Base-by-base conservation (phyloP, 2,797 vertebrate species). In the Poeciliopsis gracilis region DNA sequence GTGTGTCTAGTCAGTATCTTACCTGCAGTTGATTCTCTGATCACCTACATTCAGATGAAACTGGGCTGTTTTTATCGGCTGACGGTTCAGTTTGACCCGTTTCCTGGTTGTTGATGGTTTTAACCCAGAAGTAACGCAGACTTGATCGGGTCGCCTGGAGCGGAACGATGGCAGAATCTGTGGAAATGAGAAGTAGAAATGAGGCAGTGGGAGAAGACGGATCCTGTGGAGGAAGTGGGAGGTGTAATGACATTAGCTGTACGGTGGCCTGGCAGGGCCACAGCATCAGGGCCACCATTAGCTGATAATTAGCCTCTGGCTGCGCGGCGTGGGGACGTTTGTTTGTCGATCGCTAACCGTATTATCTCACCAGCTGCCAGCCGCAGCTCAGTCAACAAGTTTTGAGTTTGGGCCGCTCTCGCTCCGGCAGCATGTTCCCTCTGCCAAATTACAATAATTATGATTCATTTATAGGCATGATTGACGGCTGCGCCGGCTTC, bases 391-490 rank as follows among this genome's bases (percentile, higher is more conserved):
- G 86, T 89, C 91, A 90, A 90, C 81, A 72, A 84, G 80, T 82
- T 86, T 85, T 77, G 81, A 83, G 87, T 84, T 89, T 76, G 81
- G 83, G 85, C 80, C 16, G 5, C 83, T 38, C 25, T 86, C 86
- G 63, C 84, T 16, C 66, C 1, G 87, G 77, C 87, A 82, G 82
- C 13, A 61, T 81, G 89, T 84, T 90, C 84, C 81, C 70, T 30
- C 82, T 36, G 72, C 85, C 84, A 90, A 85, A 92, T 94, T 88
- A 92, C 86, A 85, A 84, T 92, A 90, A 93, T 94, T 93, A 93
- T 80, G 88, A 86, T 89, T 91, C 91, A 87, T 90, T 91, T 90
- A 87, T 87, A 91, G 89, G 78, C 0, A 46, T 91, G 91, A 94
- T 90, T 94, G 91, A 90, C 91, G 75, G 88, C 77, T 45, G 82